phyloP scores from a whole-genome alignment of 2,888 invertebrate genomes.

The Drosophila koepferae region DNA sequence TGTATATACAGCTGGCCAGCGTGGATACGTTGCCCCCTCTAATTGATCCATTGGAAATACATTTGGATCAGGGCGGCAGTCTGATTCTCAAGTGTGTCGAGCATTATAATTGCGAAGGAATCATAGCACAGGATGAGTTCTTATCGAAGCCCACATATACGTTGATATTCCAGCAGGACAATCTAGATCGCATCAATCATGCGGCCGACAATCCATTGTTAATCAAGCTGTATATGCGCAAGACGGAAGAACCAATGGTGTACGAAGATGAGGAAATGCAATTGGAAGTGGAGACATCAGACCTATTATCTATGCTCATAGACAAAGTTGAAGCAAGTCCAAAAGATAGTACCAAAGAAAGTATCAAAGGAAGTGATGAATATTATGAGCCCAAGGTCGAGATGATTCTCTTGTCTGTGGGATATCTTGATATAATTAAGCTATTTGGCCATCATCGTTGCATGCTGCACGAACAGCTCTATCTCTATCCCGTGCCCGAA shows the following conservation, averaged over 20 bases:
- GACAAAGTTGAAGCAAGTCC: slow-evolving; percentile 1
- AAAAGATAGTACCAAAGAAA: not conserved
- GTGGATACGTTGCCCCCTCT: slow-evolving; percentile 38
- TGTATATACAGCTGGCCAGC: slow-evolving; percentile 69
- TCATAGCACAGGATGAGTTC: slow-evolving; percentile 63
- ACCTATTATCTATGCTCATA: not conserved
- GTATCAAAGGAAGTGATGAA: not conserved
- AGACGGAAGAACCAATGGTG: not conserved
- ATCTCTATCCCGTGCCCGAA: slow-evolving; percentile 57
- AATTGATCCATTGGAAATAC: slow-evolving; percentile 57
- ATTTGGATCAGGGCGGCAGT: slow-evolving; percentile 62
- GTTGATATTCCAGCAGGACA: slow-evolving; percentile 76
- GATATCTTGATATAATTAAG: slow-evolving; percentile 65
- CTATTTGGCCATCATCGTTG: slow-evolving; percentile 56
- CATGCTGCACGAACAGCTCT: slow-evolving; percentile 47
- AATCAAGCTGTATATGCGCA: slow-evolving; percentile 66
- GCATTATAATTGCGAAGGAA: slow-evolving; percentile 62
- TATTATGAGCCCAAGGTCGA: not conserved
- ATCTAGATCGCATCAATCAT: slow-evolving; percentile 70
- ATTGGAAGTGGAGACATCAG: slow-evolving; percentile 1
- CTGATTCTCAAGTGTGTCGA: slow-evolving; percentile 67
- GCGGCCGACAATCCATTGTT: slow-evolving; percentile 72
- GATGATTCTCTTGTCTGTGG: slow-evolving; percentile 43
- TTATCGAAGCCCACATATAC: slow-evolving; percentile 68
- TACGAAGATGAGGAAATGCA: slow-evolving; percentile 12